Evolutionary conservation across 2,888 invertebrate species (phyloP).

Genomic region (Drosophila macrothrix): DNA sequence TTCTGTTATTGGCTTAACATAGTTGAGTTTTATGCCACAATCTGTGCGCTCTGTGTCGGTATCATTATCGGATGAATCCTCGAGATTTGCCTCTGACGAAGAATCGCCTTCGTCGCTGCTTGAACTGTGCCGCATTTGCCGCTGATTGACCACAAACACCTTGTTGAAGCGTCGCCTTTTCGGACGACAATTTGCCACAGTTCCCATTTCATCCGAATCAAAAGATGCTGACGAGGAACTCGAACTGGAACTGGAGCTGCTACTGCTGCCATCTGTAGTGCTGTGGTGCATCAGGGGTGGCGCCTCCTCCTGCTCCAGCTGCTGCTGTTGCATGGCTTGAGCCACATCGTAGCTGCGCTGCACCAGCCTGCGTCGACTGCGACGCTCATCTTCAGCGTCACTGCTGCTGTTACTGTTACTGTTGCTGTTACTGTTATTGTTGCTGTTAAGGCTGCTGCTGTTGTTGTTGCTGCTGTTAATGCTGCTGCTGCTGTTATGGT

Average conservation of each 20-base stretch:
- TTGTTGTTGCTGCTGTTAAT: slow-evolving; percentile 43
- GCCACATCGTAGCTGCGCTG: slow-evolving; percentile 83
- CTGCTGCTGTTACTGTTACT: slow-evolving; percentile 46
- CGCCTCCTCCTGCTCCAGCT: slow-evolving; percentile 3
- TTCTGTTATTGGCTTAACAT: slow-evolving; percentile 76
- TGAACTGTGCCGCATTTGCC: slow-evolving; percentile 83
- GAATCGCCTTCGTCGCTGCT: slow-evolving; percentile 88
- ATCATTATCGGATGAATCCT: slow-evolving; percentile 89
- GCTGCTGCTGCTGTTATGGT: slow-evolving; percentile 40
- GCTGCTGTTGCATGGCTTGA: slow-evolving; percentile 41
- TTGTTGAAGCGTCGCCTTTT: slow-evolving; percentile 87
- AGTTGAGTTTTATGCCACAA: slow-evolving; percentile 85
- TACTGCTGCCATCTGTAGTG: slow-evolving; percentile 70
- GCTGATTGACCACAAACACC: slow-evolving; percentile 89
- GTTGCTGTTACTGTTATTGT: slow-evolving; percentile 38
- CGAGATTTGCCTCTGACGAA: slow-evolving; percentile 86
- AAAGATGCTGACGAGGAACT: slow-evolving; percentile 84
- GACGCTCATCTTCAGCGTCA: slow-evolving; percentile 44
- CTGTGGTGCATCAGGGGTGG: slow-evolving; percentile 56
- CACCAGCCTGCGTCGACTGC: slow-evolving; percentile 63
- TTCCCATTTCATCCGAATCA: slow-evolving; percentile 87
- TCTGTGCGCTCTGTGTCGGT: slow-evolving; percentile 86
- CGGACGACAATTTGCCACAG: slow-evolving; percentile 86
- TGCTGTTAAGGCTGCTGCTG: slow-evolving; percentile 42
- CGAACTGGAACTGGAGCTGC: slow-evolving; percentile 81